Evolutionary conservation across 2,888 invertebrate genomes (phyloP).

Genomic region (Archips crataeganus): DNA sequence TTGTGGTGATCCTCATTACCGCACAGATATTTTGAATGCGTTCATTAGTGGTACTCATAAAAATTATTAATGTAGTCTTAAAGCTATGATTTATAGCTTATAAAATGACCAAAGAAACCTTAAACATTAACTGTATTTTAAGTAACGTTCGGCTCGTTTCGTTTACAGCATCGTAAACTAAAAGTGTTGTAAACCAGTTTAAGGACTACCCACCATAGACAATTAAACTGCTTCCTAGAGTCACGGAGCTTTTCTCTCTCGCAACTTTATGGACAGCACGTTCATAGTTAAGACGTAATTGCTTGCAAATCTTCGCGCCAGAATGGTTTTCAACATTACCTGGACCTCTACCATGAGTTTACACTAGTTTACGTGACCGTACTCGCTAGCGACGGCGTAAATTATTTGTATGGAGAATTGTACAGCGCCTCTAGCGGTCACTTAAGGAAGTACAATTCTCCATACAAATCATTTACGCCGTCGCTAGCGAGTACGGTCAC

Average conservation of each 20-base stretch:
- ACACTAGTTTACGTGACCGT: too few relatives aligned
- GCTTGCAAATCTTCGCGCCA: slow-evolving; percentile 6
- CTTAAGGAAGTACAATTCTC: too few relatives aligned
- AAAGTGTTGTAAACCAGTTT: slow-evolving; percentile 25
- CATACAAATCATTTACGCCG: too few relatives aligned
- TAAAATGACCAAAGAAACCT: not conserved
- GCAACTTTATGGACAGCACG: not conserved
- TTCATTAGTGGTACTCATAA: not conserved
- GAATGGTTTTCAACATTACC: not conserved
- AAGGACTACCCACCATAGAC: slow-evolving; percentile 14
- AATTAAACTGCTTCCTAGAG: slow-evolving; percentile 23
- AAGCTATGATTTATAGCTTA: not conserved
- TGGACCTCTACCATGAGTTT: too few relatives aligned
- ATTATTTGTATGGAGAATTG: too few relatives aligned
- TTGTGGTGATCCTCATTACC: too few relatives aligned
- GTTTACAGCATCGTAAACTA: slow-evolving; percentile 20
- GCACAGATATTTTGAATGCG: not conserved
- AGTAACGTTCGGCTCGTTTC: slow-evolving; percentile 8
- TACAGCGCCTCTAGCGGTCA: too few relatives aligned
- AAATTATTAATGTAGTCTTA: not conserved
- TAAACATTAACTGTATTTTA: slow-evolving; percentile 14
- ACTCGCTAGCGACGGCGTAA: too few relatives aligned
- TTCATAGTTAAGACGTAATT: not conserved
- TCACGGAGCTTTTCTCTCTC: slow-evolving; percentile 6
- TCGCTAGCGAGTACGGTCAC: too few relatives aligned